Evolutionary conservation across 2,113 vertebrate genomes (phyloP), one percentile per base, ranked within the genome.

Genomic region (Rattus rattus): DNA sequence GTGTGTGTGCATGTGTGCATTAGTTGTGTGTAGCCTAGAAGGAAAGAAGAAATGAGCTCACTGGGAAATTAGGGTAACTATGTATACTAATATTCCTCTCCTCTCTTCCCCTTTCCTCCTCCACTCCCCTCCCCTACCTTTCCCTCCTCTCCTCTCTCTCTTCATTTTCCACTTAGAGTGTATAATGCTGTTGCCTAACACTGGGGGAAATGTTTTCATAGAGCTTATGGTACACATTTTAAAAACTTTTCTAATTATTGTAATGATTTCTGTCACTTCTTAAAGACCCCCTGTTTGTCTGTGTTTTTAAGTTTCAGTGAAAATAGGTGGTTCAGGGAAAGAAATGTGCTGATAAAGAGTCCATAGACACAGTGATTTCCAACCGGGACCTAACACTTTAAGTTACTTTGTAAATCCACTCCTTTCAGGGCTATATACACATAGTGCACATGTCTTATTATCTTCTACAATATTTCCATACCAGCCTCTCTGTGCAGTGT

Each of bases 281-380:
- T n/a, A n/a, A n/a, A n/a, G n/a, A n/a, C n/a, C n/a, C n/a, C n/a
- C 17, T 73, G n/a, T 67, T 94, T 96, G 56, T 20, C 63, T 90
- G 24, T 75, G 24, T 86, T 93, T 92, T 52, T 30, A n/a, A 92
- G 16, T 94, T 96, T 92, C 73, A 67, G 7, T 86, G 30, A 96
- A 96, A n/a, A n/a, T n/a, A 94, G n/a, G n/a, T n/a, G n/a, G 11
- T 63, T 4, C 63, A 33, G 33, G 17, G 73, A 91, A 97, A 94
- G 43, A 93, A 28, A 92, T 69, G 36, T 93, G n/a, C 54, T n/a
- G 94, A 92, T 76, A 52, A 94, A n/a, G n/a, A 94, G 9, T 87
- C 39, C 47, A 92, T 36, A 59, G 30, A 88, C 63, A 89, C n/a
- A 93, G 24, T 72, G 13, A 92, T 92, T 91, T 93, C 13, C 47